Base-by-base conservation (phyloP, 2,797 vertebrate genomes). In the Anolis apletophallus region DNA sequence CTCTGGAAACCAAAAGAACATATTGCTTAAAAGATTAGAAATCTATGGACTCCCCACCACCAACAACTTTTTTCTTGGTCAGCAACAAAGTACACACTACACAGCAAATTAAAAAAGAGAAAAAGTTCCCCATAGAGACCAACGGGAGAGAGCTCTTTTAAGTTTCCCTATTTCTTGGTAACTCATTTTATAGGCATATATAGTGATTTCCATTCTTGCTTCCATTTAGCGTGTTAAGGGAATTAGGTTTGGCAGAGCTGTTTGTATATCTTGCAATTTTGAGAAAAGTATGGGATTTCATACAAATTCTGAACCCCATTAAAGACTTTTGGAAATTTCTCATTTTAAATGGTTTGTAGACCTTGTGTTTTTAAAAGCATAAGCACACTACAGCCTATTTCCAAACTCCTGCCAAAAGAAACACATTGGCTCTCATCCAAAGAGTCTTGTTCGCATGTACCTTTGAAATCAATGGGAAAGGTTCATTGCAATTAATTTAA, bases 21-120 rank as follows among this genome's bases (percentile, higher is more conserved):
- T 89, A 90, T 88, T 92, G 89, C 93, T 91, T 88, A 80, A 92
- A 90, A 91, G 76, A 92, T 90, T 78, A 79, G 32, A 90, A 85
- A 71, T 17, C 72, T 72, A 90, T 85, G 67, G 73, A 81, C 81
- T 85, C 84, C 89, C 87, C 46, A 46, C 46, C 46, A 46, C 73
- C 67, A 83, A 76, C 74, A 88, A 86, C 74, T 67, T 83, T 86
- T 50, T 80, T 50, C 79, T 80, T 10, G 34, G 87, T 59, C 87
- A 89, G 69, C 81, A 88, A 85, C 86, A 91, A 94, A 91, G 59
- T 73, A 74, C 57, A 88, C 19, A 91, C 55, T 73, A 74, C 57
- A 88, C 16, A 71, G 88, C 88, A 93, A 92, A 93, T 87, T 92
- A 57, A 76, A 69, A 91, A 88, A 90, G 13, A 0, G 88, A 93